phyloP scores from a whole-genome alignment of 2,113 vertebrate species.

The Ellobius talpinus region DNA sequence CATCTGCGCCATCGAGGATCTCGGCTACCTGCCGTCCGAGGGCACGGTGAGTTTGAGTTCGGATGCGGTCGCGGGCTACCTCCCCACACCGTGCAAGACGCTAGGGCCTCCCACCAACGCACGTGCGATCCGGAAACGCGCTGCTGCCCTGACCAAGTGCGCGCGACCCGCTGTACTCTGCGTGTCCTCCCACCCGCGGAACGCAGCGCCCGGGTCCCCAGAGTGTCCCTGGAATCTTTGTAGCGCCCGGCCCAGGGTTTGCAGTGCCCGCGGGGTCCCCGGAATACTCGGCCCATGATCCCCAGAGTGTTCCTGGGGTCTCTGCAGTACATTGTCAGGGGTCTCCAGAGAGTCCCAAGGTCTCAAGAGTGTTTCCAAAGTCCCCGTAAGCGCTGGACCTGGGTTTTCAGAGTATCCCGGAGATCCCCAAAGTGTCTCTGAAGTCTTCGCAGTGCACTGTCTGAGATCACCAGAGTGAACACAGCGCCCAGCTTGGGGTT shows the following conservation, averaged over 20 bases:
- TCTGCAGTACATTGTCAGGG: too few species aligned
- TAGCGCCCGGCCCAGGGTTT: background rate
- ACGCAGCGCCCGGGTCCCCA: background rate
- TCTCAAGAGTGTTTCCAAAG: background rate
- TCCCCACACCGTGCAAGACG: background rate
- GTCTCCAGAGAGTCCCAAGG: background rate
- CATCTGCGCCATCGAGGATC: conserved; percentile 82
- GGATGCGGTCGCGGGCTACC: background rate
- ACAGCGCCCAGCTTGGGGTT: background rate
- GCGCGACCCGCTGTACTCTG: background rate
- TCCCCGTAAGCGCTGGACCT: fast-evolving
- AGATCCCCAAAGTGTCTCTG: background rate
- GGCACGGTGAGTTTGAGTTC: conserved; percentile 83
- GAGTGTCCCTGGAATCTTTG: background rate
- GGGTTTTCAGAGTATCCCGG: background rate
- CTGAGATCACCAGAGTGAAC: background rate
- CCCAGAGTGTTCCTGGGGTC: background rate
- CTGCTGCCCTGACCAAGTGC: background rate
- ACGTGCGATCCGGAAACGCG: background rate
- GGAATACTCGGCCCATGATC: background rate
- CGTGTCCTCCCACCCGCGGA: background rate
- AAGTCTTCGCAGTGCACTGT: background rate
- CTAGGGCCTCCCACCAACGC: background rate
- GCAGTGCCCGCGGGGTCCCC: background rate
- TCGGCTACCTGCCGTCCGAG: conserved; percentile 77